These are phyloP conservation scores for Alces alces DNA, from an alignment of 2,113 vertebrate genomes.

Conservation along the genomic window DNA sequence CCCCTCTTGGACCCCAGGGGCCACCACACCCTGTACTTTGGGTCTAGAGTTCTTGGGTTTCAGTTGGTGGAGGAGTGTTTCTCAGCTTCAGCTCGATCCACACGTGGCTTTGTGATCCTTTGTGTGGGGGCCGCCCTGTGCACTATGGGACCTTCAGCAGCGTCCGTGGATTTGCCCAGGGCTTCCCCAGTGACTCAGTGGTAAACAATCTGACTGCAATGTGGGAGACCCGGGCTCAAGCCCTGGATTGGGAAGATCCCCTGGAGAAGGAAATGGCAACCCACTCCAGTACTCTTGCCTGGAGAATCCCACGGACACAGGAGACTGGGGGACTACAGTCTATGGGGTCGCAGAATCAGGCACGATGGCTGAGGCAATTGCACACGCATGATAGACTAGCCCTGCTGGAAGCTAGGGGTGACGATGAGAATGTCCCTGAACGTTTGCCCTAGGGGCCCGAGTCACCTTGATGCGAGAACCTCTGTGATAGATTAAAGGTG, in stretches of 20 bases:
- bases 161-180: rapidly evolving
- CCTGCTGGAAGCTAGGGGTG: not conserved
- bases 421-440: not conserved
- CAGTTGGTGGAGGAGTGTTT: not conserved
- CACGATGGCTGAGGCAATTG: rapidly evolving
- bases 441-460: too few species aligned
- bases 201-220: not conserved
- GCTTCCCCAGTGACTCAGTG: not conserved
- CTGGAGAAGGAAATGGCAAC: not conserved
- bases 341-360: not conserved
- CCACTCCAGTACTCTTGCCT: not conserved
- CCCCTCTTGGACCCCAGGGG: rapidly evolving
- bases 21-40: rapidly evolving
- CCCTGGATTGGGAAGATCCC: rapidly evolving
- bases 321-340: not conserved
- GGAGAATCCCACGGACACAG: not conserved
- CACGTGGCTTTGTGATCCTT: rapidly evolving
- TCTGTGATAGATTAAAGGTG: rapidly evolving
- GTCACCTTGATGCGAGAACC: not conserved
- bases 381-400: not conserved
- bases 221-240: not conserved
- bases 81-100: rapidly evolving
- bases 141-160: too few species aligned
- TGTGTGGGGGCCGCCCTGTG: rapidly evolving
- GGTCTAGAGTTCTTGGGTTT: not conserved